Evolutionary conservation across 2,888 invertebrate species (phyloP), one percentile per base, ranked within the genome.

Genomic region (Agonopterix heracliana): DNA sequence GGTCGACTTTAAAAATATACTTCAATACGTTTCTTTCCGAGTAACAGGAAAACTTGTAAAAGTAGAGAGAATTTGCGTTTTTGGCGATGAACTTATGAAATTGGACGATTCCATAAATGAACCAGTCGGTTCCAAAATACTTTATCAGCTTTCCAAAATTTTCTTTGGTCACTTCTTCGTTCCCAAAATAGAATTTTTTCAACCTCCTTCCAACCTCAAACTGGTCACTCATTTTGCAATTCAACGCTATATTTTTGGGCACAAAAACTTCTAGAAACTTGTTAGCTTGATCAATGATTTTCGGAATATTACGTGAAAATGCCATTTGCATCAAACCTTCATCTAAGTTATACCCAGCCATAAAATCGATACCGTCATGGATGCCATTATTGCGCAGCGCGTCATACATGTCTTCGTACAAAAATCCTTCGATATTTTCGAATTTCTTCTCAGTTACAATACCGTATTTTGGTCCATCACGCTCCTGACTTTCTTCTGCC

Each of bases 291-390:
- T 58, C 47, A 10, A 70, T 44, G 0, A 69, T 41, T 11, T 59
- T 54, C 0, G 74, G 63, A 12, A 41, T 41, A 12, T 13, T 2
- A 38, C n/a, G 3, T 4, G 38, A n/a, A 12, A 41, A 41, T 13
- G 12, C 9, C 11, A 38, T 12, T 41, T 41, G 12, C 41, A 41
- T 0, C 7, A 41, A 7, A 38, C 41, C 41, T 76, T 94, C 94
- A 46, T 92, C 90, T 2, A 89, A 88, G 13, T 91, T 93, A 4
- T 92, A 68, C 9, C 94, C 94, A 36, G 91, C 83, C 69, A 94
- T 90, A 74, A 92, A 89, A 0, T 93, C 93, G 1, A 91, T 77
- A 12, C 41, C 38, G 36, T 59, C 53, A 41, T 89, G 71, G n/a
- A 74, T 74, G 17, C 90, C 90, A 38, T 38, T 38, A 38, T 10